Evolutionary conservation across 2,113 vertebrate species (phyloP).

Genomic region (Rhabdomys dilectus): DNA sequence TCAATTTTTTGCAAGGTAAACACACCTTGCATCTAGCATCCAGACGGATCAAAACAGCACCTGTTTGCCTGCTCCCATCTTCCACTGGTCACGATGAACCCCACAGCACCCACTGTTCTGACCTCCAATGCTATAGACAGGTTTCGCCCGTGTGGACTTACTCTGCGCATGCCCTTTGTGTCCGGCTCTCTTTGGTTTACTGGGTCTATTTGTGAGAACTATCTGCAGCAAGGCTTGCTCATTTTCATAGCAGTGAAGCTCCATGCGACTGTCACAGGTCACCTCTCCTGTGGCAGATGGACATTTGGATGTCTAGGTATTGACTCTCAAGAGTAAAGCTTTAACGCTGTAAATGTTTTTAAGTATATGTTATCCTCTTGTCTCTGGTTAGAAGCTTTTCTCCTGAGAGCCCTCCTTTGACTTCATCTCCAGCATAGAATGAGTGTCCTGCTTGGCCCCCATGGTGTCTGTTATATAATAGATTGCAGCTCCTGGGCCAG

Average conservation of each 20-base stretch:
- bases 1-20: neutral
- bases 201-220: neutral
- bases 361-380: neutral
- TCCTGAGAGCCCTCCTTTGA: neutral
- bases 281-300: neutral
- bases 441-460: no score
- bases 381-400: neutral
- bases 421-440: neutral
- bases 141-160: neutral
- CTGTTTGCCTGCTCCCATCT: neutral
- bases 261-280: neutral
- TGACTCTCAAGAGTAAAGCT: neutral
- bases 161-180: neutral
- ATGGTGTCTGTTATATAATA: neutral
- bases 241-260: neutral
- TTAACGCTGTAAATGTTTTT: neutral
- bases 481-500: neutral
- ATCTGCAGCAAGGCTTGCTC: fast-evolving
- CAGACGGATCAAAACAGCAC: neutral
- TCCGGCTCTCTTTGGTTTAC: neutral
- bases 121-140: neutral
- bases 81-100: neutral
- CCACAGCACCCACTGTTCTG: fast-evolving
- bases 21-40: neutral
- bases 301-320: neutral